Base-by-base conservation (phyloP, 2,113 vertebrate genomes). In the Canis aureus region DNA sequence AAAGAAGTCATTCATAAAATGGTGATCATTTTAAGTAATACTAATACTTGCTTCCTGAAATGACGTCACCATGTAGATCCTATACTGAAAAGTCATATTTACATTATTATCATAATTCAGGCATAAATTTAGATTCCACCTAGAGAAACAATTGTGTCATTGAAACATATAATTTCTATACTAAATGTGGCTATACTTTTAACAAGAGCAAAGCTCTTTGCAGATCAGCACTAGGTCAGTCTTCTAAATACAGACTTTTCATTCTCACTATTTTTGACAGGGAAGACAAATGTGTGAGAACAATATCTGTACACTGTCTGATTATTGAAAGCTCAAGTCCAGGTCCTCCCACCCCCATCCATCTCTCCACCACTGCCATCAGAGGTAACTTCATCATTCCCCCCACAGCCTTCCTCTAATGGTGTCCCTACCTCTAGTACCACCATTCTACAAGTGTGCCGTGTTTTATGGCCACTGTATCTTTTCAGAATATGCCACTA, bases 1-100 rank as follows among this genome's bases (percentile, higher is more conserved):
- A 98, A 98, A 95, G 92, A 95, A 96, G 79, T 51, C 69, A 94
- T 97, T 96, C 74, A 96, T 84, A 95, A 94, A 97, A 90, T 32
- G 88, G 32, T 91, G 62, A 93, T 79, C 82, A 90, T 79, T 84
- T 95, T 59, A 69, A 97, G 67, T 82, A 94, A 94, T 17, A 89
- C 29, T 60, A 93, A 25, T 49, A 43, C 96, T 88, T 95, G 92
- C 93, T 97, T 97, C 87, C 84, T 86, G 32, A 96, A 95, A 81
- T 74, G 55, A 84, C 55, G 23, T 85, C 59, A 93, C 64, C 83
- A 11, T 67, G 49, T 69, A 95, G 67, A 29, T 79, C 27, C 76
- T 93, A 81, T 4, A 90, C 11, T 91, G 49, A 89, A 84, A 93
- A 95, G 32, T 69, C 35, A 7, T 43, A 43, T 43, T 91, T 51